Evolutionary conservation across 2,797 vertebrate species (phyloP).

Genomic region (Peromyscus eremicus): DNA sequence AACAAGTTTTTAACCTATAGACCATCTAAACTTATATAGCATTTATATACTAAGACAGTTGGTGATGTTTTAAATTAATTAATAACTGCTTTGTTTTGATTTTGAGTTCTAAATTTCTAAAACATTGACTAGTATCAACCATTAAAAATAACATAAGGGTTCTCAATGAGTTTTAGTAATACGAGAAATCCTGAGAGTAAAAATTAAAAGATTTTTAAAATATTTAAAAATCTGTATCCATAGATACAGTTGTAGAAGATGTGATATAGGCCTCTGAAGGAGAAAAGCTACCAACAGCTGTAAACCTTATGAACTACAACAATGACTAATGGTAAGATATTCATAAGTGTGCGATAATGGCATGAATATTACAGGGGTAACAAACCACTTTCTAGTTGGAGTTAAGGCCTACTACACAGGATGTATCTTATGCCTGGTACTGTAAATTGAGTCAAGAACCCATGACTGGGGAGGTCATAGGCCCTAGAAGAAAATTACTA

Average conservation of each 20-base stretch:
- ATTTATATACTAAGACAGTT: not conserved
- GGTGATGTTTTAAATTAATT: not conserved
- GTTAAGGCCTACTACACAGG: not conserved
- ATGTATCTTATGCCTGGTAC: not conserved
- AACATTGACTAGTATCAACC: not conserved
- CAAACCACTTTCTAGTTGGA: not conserved
- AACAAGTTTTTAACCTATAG: not conserved
- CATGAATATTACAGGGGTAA: not conserved
- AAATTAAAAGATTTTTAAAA: not conserved
- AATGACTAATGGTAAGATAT: not conserved
- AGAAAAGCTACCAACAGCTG: not conserved
- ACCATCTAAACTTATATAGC: slow-evolving; percentile 16
- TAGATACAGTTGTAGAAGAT: not conserved
- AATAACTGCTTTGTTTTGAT: not conserved
- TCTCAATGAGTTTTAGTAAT: not conserved
- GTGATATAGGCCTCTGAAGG: not conserved
- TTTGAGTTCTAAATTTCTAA: not conserved
- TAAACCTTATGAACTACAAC: not conserved
- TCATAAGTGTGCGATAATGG: not conserved
- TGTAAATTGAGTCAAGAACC: not conserved
- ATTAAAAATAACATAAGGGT: slow-evolving; percentile 14
- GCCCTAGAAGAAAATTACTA: not conserved
- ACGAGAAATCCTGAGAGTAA: not conserved
- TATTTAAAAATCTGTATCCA: not conserved
- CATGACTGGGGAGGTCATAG: no score